Evolutionary conservation across 2,113 vertebrate species (phyloP).

Genomic region (Rynchops niger): DNA sequence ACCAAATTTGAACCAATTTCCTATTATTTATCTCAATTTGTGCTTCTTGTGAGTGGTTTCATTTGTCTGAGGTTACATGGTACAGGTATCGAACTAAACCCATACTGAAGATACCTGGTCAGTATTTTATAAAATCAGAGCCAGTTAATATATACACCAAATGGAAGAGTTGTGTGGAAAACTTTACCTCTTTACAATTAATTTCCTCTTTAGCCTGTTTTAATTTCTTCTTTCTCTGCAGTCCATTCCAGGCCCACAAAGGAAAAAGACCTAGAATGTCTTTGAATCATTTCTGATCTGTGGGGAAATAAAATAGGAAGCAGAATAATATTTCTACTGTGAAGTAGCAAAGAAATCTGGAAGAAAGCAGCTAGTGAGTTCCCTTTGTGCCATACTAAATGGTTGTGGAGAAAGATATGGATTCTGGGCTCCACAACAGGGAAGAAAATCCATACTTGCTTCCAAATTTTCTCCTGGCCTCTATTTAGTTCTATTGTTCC

Average conservation of each 20-base stretch:
- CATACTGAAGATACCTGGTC: constrained; percentile 46
- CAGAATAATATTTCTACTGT: background rate
- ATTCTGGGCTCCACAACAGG: constrained; percentile 75
- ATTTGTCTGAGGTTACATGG: constrained; percentile 65
- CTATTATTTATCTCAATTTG: constrained; percentile 65
- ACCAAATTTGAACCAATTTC: constrained; percentile 67
- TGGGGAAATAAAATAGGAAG: constrained; percentile 11
- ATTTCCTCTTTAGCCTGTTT: background rate
- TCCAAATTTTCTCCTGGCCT: constrained; percentile 45
- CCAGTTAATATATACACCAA: constrained; percentile 17
- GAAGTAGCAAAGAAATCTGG: constrained; percentile 27
- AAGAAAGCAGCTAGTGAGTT: constrained; percentile 28
- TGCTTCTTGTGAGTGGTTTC: constrained; percentile 67
- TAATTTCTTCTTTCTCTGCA: background rate
- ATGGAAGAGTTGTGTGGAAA: constrained; percentile 44
- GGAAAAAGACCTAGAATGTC: background rate
- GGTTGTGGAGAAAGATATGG: constrained; percentile 75
- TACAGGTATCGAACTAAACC: constrained; percentile 65
- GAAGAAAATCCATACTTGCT: constrained; percentile 78
- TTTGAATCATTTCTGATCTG: background rate
- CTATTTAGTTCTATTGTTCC: constrained; percentile 23
- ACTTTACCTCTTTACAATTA: background rate
- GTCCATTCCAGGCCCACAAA: background rate
- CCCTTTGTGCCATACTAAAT: constrained; percentile 65
- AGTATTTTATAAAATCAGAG: constrained; percentile 61